Evolutionary conservation across 2,113 vertebrate genomes (phyloP), one percentile per base, ranked within the genome.

Genomic region (Falco punctatus): DNA sequence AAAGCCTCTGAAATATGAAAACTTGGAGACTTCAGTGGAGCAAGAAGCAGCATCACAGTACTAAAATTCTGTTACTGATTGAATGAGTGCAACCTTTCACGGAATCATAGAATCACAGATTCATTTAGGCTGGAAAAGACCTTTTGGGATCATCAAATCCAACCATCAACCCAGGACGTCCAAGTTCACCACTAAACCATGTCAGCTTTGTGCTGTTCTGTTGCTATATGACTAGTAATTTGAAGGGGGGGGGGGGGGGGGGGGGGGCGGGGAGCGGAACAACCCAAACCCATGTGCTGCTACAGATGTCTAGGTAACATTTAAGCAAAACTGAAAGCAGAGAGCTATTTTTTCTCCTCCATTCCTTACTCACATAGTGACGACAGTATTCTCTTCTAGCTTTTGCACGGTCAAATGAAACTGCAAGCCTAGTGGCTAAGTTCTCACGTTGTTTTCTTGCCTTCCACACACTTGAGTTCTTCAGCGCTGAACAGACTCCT

Each of bases 341-440:
- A 3, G 6, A 2, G 19, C 13, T 55, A 12, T n/a, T 54, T 58
- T 52, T 73, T 6, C 13, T 58, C 30, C 30, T 67, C 10, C 10
- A 17, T 78, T 92, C 10, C 15, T 81, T 81, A 38, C 4, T 54
- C 16, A 46, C 10, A 26, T 9, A 32, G 7, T 4, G 7, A 44
- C 35, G 62, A 22, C 6, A 42, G 21, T 48, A 55, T 20, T 6
- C 13, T 70, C 20, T 81, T 70, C 15, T 44, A 48, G 5, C 5
- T 59, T 92, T 90, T 15, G 54, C 8, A 3, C 3, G 8, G 5
- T 65, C 18, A 38, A 26, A 40, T 13, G 6, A 64, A 84, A 51
- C 18, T 0, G 0, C 8, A 49, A 80, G 11, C 15, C 18, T 52
- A 2, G 17, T 44, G 10, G 9, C 6, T 65, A 75, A 35, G 10